Percentiles rank a stretch among this genome's conserved stretches.
These are phyloP conservation scores for Octomys mimax DNA, from an alignment of 2,797 vertebrate genomes.

Conservation along the genomic window DNA sequence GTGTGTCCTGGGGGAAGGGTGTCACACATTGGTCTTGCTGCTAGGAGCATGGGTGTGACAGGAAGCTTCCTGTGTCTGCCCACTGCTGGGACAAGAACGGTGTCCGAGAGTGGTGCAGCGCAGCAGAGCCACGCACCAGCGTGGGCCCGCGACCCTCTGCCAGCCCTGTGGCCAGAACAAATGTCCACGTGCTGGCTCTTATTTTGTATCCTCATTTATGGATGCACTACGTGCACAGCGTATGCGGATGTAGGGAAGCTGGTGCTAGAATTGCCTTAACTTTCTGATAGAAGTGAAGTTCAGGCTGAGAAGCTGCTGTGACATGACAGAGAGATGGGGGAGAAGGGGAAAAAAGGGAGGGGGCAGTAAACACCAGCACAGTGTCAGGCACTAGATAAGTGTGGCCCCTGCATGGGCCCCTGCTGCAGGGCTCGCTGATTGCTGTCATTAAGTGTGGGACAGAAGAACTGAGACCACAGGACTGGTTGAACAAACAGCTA, in stretches of 20 bases:
- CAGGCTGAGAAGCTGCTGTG: not conserved
- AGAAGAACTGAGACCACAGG: not conserved
- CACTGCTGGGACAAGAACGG: not conserved
- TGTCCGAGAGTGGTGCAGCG: not conserved
- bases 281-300: not conserved
- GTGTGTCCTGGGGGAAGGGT: not conserved
- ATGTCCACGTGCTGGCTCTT: not conserved
- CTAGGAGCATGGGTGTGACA: not conserved
- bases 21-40: not conserved
- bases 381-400: not conserved
- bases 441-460: not conserved
- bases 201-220: not conserved
- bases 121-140: not conserved
- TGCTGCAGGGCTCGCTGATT: not conserved
- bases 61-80: not conserved
- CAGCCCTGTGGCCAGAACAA: not conserved
- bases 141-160: not conserved
- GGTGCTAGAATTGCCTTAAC: not conserved
- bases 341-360: rapidly evolving
- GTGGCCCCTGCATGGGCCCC: not conserved
- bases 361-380: not conserved
- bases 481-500: not conserved
- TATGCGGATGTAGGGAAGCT: not conserved
- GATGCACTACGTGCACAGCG: not conserved
- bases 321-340: not conserved